Percentiles rank a stretch among this genome's conserved stretches.
These are phyloP conservation scores for Helicorthomorpha holstii DNA, from an alignment of 1,140 invertebrate species.

Conservation along the genomic window DNA sequence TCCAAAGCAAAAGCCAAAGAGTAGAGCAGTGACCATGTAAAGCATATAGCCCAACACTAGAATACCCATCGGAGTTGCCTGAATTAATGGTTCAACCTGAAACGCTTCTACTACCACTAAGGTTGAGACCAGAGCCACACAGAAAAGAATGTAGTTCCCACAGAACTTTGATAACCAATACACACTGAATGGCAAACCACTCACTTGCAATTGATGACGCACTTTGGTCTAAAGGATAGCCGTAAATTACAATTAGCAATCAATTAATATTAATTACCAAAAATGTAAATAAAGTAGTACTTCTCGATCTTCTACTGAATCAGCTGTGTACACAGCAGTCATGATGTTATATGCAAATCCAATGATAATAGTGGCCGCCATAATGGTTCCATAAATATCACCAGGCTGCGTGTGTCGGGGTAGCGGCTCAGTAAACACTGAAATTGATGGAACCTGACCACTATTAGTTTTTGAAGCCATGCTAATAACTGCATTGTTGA, in stretches of 20 bases:
- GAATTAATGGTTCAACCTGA: constrained; percentile 39
- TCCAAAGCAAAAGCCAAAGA: constrained; percentile 54
- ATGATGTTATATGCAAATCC: constrained; percentile 60
- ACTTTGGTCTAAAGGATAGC: constrained; percentile 53
- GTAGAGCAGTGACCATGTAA: constrained; percentile 52
- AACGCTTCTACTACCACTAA: constrained; percentile 47
- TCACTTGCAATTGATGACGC: constrained; percentile 62
- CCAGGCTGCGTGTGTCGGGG: constrained; percentile 46
- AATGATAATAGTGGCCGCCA: constrained; percentile 50
- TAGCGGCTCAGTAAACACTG: constrained; percentile 37
- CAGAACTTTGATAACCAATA: constrained; percentile 59
- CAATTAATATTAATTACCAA: neutral
- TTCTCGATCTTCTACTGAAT: constrained; percentile 66
- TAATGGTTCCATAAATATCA: constrained; percentile 48
- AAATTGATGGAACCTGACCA: constrained; percentile 10
- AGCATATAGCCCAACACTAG: constrained; percentile 31
- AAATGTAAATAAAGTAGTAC: constrained; percentile 27
- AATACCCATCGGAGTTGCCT: constrained; percentile 1
- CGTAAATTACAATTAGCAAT: constrained; percentile 1
- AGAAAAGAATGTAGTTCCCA: constrained; percentile 35
- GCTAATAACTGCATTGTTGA: constrained; percentile 50
- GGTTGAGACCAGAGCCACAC: constrained; percentile 44
- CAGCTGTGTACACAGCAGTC: constrained; percentile 54
- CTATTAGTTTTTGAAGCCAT: neutral
- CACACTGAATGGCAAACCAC: constrained; percentile 54